Conservation (phyloP, 2,888 invertebrate species). For the Dryocosmus kuriphilus region DNA sequence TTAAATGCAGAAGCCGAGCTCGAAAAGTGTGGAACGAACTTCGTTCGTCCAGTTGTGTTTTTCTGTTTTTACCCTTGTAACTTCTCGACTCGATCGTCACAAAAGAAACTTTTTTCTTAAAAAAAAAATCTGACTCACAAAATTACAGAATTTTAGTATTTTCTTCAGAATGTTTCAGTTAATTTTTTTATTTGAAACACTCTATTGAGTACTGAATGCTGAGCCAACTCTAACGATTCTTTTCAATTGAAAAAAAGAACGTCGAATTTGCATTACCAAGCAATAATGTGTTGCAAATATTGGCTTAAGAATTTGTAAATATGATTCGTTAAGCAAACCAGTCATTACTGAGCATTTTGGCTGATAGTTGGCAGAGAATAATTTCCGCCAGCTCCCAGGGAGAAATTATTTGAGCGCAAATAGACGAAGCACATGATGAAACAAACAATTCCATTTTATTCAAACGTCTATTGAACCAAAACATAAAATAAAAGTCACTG, state of each 20-base stretch:
- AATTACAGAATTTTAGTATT: not conserved
- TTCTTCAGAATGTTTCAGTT: not conserved
- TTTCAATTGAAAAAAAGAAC: not conserved
- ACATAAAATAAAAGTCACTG: not conserved
- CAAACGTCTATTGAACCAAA: not conserved
- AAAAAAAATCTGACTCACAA: not conserved
- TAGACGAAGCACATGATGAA: slow-evolving; percentile 5
- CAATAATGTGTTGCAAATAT: slow-evolving; percentile 6
- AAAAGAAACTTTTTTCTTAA: not conserved
- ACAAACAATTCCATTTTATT: not conserved
- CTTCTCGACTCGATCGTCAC: not conserved
- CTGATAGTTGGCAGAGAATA: slow-evolving; percentile 4
- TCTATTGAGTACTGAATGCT: not conserved
- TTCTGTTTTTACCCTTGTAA: not conserved
- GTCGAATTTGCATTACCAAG: not conserved
- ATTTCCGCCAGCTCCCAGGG: not conserved
- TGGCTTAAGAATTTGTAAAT: slow-evolving; percentile 13
- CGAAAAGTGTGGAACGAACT: slow-evolving; percentile 53
- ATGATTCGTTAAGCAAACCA: slow-evolving; percentile 12
- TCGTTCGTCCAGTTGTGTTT: slow-evolving; percentile 40
- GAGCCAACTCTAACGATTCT: not conserved
- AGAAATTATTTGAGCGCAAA: slow-evolving; percentile 20
- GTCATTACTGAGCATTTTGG: slow-evolving; percentile 7
- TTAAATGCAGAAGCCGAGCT: slow-evolving; percentile 53
- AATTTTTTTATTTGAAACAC: not conserved